Evolutionary conservation across 2,113 vertebrate genomes (phyloP).

Genomic region (Tupaia tana): DNA sequence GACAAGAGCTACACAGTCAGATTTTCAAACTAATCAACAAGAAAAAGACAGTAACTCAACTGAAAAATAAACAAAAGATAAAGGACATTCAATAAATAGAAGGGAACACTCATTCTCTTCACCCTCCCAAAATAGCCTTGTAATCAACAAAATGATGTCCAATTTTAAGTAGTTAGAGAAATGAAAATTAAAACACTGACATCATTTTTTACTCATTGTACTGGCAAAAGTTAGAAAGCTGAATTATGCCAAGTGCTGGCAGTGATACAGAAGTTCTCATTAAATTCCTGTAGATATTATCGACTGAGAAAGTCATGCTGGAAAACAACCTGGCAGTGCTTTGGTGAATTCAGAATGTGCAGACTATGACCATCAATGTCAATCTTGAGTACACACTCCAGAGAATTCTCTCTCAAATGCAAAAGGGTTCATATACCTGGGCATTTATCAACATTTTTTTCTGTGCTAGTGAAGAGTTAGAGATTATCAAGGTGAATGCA

Average conservation of each 20-base stretch:
- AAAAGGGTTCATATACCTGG: neutral
- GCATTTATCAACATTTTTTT: neutral
- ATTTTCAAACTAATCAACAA: neutral
- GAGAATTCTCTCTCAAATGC: neutral
- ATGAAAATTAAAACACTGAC: constrained; percentile 54
- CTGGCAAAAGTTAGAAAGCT: constrained; percentile 54
- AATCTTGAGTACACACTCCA: neutral
- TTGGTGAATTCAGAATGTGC: neutral
- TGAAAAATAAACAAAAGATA: constrained; percentile 21
- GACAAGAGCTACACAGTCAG: neutral
- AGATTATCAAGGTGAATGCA: neutral
- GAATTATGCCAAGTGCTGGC: neutral
- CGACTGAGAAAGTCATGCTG: neutral
- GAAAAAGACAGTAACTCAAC: neutral
- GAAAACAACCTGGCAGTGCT: neutral
- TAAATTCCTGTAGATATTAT: neutral
- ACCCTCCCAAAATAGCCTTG: neutral
- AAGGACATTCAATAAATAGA: neutral
- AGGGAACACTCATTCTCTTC: neutral
- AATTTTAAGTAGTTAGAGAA: constrained; percentile 31
- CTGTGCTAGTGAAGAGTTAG: neutral
- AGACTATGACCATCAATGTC: neutral
- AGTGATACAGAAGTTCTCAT: neutral
- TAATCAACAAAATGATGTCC: constrained; percentile 3
- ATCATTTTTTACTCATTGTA: constrained; percentile 44